A percentile compares a stretch with the other conserved stretches of the same genome.
Evolutionary conservation across 2,113 vertebrate species (phyloP).

Genomic region (Zosterops lateralis): DNA sequence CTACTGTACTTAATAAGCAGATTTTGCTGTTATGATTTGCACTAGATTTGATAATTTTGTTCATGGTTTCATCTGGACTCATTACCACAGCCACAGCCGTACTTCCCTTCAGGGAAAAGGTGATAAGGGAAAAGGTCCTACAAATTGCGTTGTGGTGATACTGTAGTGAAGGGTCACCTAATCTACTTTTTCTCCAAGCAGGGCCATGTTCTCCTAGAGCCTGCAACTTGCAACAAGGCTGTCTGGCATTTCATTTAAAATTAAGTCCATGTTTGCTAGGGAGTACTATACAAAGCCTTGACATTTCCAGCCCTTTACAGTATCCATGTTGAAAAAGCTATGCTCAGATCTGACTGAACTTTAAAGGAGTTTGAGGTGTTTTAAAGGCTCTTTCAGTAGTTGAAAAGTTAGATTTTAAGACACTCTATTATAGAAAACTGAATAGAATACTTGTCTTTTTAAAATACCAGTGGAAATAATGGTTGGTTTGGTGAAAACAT

Average conservation of each 20-base stretch:
- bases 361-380: not conserved
- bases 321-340: not conserved
- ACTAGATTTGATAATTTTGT: not conserved
- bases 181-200: constrained; percentile 38
- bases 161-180: constrained; percentile 35
- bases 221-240: not conserved
- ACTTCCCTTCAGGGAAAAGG: constrained; percentile 23
- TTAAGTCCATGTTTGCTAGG: constrained; percentile 3
- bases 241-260: constrained; percentile 46
- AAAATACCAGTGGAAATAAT: not conserved
- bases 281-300: not conserved
- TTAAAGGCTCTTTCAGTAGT: not conserved
- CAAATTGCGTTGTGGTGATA: constrained; percentile 7
- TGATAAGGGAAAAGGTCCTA: constrained; percentile 37
- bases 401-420: not conserved
- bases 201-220: not conserved
- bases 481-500: not conserved
- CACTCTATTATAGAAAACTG: not conserved
- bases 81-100: not conserved
- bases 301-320: not conserved
- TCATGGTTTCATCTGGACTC: not conserved
- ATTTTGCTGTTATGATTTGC: not conserved
- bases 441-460: not conserved
- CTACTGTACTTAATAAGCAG: not conserved
- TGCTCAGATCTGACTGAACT: not conserved